Base-by-base conservation (phyloP, 2,797 vertebrate species). In the Leptodactylus fallax region DNA sequence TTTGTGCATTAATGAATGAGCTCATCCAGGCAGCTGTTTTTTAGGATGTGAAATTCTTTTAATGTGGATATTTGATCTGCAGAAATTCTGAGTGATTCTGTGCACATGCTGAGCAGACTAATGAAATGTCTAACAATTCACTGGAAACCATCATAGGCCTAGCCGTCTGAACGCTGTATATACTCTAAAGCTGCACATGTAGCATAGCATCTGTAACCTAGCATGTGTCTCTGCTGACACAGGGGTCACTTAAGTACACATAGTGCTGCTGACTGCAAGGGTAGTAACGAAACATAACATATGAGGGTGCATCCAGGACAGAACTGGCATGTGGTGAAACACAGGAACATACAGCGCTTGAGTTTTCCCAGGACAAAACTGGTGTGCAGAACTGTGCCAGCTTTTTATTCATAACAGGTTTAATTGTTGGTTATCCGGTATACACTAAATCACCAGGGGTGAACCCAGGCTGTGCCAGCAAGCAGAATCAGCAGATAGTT, bases 171-270 rank as follows among this genome's bases (percentile, higher is more conserved):
- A 36, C 36, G 10, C 0, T 77, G 10, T 27, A 16, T 8, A 25
- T 78, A 11, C 1, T 51, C 2, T 36, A 36, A 60, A 55, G 4
- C 8, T 36, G 55, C 10, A 45, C 14, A 7, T 7, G 27, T 36
- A 72, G 69, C 36, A 60, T 36, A 72, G 69, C 36, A 60, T 36
- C 55, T 79, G 53, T 79, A 58, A 10, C 16, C 25, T 3, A 10
- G 12, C 12, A 12, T 56, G 21, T 25, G 51, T 9, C 76, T 79
- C 53, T 3, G 8, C 76, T 23, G 21, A 45, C 47, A 25, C 45
- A 4, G 17, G 65, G 81, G 65, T 83, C 25, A 83, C 53, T 7
- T 11, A 19, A 56, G 81, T 71, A 36, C 65, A 83, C 23, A 67
- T 13, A 14, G 25, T 49, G n/a, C 13, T 55, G 47, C 16, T 82